Evolutionary conservation across 2,113 vertebrate genomes (phyloP).

Genomic region (Polyodon spathula): DNA sequence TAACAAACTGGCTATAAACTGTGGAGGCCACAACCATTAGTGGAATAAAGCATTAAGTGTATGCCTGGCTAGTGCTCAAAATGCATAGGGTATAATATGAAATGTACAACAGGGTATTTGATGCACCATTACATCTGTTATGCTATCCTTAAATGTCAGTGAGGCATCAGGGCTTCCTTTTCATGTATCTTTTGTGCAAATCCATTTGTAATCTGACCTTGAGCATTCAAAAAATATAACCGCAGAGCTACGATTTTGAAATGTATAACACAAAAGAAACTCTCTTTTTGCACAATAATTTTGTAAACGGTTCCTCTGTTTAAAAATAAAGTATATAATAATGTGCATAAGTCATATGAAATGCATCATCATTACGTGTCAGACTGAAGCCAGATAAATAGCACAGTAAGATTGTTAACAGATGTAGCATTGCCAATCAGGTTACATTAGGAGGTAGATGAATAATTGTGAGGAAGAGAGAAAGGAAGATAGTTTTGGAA

Average conservation of each 20-base stretch:
- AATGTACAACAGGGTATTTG: background rate
- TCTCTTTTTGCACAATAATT: too few relatives aligned
- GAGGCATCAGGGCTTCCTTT: background rate
- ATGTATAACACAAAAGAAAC: too few relatives aligned
- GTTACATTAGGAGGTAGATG: background rate
- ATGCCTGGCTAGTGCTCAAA: background rate
- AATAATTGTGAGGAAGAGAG: background rate
- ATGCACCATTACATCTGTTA: background rate
- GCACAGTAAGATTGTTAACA: background rate
- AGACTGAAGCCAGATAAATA: background rate
- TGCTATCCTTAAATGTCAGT: background rate
- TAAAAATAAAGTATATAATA: too few relatives aligned
- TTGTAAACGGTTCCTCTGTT: too few relatives aligned
- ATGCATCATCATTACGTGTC: background rate
- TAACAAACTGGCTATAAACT: constrained; percentile 8
- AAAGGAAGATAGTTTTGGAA: too few relatives aligned
- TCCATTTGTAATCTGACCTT: background rate
- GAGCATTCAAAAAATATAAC: background rate
- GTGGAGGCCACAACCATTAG: constrained; percentile 4
- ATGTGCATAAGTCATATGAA: too few relatives aligned
- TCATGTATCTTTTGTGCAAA: background rate
- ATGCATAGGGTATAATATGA: constrained; percentile 5
- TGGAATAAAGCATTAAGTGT: constrained; percentile 1
- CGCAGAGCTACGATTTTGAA: too few relatives aligned
- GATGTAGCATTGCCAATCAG: background rate